Conservation (phyloP, 2,113 vertebrate genomes). For the Equus quagga region DNA sequence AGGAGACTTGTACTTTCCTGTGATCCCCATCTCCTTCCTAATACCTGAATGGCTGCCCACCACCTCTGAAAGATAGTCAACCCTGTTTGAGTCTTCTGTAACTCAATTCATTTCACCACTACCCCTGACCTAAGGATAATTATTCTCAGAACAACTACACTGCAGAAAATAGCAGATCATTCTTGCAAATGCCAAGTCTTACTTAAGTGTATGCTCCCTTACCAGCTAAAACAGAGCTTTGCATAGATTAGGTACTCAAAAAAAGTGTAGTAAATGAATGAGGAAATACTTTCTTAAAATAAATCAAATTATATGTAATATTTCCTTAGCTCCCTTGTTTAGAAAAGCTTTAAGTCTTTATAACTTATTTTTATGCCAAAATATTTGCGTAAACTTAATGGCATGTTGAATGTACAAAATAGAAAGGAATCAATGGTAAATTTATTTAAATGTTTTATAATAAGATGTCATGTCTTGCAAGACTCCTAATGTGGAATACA, state of each 20-base stretch:
- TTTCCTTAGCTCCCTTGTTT: conserved; percentile 31
- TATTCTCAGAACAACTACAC: conserved; percentile 9
- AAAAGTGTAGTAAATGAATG: not conserved
- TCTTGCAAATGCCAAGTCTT: not conserved
- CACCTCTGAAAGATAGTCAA: not conserved
- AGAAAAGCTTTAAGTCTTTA: not conserved
- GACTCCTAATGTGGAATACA: not conserved
- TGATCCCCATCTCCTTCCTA: not conserved
- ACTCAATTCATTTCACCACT: not conserved
- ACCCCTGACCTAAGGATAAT: not conserved
- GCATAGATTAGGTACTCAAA: not conserved
- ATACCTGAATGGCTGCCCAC: not conserved
- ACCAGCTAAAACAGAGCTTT: not conserved
- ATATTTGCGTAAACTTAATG: not conserved
- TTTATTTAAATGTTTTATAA: not conserved
- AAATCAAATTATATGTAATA: not conserved
- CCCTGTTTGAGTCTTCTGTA: not conserved
- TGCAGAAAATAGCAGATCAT: not conserved
- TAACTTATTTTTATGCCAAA: not conserved
- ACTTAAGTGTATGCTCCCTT: not conserved
- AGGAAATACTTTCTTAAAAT: conserved; percentile 12
- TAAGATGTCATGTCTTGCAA: not conserved
- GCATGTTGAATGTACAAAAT: not conserved
- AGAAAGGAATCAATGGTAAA: not conserved
- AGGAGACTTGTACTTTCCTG: not conserved